These are phyloP conservation scores for Anthrax anthrax DNA, from an alignment of 2,888 invertebrate genomes.

Conservation along the genomic window DNA sequence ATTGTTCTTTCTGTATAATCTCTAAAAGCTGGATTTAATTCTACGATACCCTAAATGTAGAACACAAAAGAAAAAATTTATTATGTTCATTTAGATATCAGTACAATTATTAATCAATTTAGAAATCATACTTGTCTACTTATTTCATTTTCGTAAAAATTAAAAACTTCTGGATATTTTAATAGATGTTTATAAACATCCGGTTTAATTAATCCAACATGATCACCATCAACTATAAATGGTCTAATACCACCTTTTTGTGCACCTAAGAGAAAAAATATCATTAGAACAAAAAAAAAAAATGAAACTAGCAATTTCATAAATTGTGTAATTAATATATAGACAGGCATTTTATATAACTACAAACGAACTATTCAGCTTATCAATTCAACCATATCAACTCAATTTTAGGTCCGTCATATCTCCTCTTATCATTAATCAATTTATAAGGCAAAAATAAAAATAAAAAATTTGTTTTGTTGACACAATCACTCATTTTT, in stretches of 20 bases:
- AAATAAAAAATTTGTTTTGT: too few species aligned
- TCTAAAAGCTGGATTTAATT: constrained; percentile 74
- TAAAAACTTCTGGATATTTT: constrained; percentile 64
- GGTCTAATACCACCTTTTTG: constrained; percentile 68
- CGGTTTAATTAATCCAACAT: constrained; percentile 75
- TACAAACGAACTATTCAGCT: too few species aligned
- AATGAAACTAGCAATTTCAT: too few species aligned
- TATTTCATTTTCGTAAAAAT: constrained; percentile 30
- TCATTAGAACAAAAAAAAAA: too few species aligned
- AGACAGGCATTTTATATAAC: too few species aligned
- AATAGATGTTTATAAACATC: constrained; percentile 70
- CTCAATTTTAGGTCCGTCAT: too few species aligned
- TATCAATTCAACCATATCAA: too few species aligned
- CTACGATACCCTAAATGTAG: constrained; percentile 53
- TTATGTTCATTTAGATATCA: neutral
- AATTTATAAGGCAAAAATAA: too few species aligned
- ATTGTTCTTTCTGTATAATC: constrained; percentile 70
- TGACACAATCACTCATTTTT: too few species aligned
- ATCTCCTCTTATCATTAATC: too few species aligned
- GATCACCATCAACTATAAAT: constrained; percentile 75
- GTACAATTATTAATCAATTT: neutral
- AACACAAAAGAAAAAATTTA: neutral
- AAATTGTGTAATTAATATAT: too few species aligned
- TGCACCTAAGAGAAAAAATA: constrained; percentile 39
- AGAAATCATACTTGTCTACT: constrained; percentile 24